Evolutionary conservation across 2,113 vertebrate genomes (phyloP).

Genomic region (Oncorhynchus masou): DNA sequence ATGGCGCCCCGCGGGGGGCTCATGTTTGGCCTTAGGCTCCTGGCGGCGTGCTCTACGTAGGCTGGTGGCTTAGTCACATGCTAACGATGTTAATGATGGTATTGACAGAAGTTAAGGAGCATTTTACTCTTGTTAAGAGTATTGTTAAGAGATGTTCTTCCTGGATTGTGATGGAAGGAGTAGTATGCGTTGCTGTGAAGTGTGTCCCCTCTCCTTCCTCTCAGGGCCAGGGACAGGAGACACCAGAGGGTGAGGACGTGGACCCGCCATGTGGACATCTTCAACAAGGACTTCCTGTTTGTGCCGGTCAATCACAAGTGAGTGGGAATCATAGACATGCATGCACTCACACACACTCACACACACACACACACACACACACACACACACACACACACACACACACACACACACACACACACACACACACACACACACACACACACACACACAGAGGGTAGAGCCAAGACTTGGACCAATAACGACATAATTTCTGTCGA

Average conservation of each 20-base stretch:
- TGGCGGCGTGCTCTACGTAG: neutral
- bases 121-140: neutral
- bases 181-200: neutral
- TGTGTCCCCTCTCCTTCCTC: neutral
- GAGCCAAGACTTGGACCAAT: neutral
- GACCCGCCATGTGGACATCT: constrained; percentile 92
- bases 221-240: constrained; percentile 78
- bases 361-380: neutral
- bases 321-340: constrained; percentile 51
- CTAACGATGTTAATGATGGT: neutral
- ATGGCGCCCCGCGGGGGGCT: neutral
- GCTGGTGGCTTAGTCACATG: neutral
- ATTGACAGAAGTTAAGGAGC: neutral
- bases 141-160: neutral
- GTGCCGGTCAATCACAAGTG: constrained; percentile 95
- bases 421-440: neutral
- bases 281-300: constrained; percentile 94
- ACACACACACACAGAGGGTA: neutral
- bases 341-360: neutral
- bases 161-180: neutral
- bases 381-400: neutral
- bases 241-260: constrained; percentile 91
- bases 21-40: too few relatives aligned
- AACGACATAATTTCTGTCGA: neutral
- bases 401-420: neutral